Base-by-base conservation (phyloP, 2,888 invertebrate genomes). In the Scaptomyza caliginosa region DNA sequence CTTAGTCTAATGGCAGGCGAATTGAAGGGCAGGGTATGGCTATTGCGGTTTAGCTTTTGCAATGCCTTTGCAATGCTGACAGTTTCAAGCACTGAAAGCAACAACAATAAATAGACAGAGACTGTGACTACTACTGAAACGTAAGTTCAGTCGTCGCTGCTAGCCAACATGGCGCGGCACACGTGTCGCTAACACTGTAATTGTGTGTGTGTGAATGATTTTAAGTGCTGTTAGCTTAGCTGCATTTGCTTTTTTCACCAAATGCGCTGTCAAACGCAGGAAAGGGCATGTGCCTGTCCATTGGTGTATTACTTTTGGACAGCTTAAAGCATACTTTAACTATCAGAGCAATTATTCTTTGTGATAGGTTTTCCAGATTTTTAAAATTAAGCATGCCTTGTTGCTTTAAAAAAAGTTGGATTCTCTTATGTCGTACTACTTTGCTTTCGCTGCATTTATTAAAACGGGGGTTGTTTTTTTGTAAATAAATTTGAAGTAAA, bases 111-210 rank as follows among this genome's bases (percentile, higher is more conserved):
- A 63, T 23, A 45, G 36, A 23, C 58, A 34, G 13, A 54, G 21
- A 23, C 30, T 19, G 45, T 51, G 36, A 30, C 42, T 42, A 26
- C 26, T 26, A 45, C 38, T 42, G 54, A 60, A 59, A 46, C 40
- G 48, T 52, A 64, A 81, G 57, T 69, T 65, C 73, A 71, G 40
- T 71, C 67, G 73, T 38, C 65, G 67, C 58, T 70, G 69, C 69
- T 72, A 83, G 83, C 83, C 82, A 84, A 74, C 64, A 69, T 80
- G 85, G 85, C 84, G 79, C 82, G 60, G 67, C 70, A 71, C 79
- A 78, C 79, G 79, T 79, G 77, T 76, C 79, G 39, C 64, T 59
- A 23, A 30, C 32, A 19, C 30, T 43, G 13, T 39, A 17, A 39
- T 11, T 54, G 5, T 32, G n/a, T 65, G 24, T 65, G n/a, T 55